These are phyloP conservation scores for Yponomeuta evonymella DNA, from an alignment of 2,888 invertebrate genomes.

Conservation along the genomic window DNA sequence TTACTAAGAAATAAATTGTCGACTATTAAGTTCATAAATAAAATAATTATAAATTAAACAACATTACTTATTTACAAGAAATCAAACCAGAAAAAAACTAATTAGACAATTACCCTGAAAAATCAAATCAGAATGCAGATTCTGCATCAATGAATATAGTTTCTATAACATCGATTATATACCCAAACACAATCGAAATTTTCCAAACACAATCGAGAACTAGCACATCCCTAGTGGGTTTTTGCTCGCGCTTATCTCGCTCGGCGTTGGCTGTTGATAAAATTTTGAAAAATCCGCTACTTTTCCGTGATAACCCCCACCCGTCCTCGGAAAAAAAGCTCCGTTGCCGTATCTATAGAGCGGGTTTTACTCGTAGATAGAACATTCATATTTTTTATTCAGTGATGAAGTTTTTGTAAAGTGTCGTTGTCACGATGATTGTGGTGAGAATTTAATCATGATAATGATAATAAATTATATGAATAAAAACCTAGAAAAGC, in stretches of 20 bases:
- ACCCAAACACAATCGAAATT: slow-evolving; percentile 25
- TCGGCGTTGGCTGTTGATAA: slow-evolving; percentile 45
- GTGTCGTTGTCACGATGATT: too few species aligned
- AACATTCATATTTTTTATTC: too few species aligned
- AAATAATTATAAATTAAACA: too few species aligned
- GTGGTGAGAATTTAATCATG: too few species aligned
- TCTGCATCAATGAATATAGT: background rate
- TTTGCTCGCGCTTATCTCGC: slow-evolving; percentile 15
- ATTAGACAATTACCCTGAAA: too few species aligned
- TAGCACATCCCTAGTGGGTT: slow-evolving; percentile 46
- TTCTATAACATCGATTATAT: slow-evolving; percentile 31
- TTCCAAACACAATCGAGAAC: slow-evolving; percentile 10
- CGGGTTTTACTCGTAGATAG: background rate
- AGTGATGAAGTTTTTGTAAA: too few species aligned
- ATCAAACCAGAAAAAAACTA: too few species aligned
- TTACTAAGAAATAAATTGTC: too few species aligned
- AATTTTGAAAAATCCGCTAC: slow-evolving; percentile 75
- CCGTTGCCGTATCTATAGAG: slow-evolving; percentile 47
- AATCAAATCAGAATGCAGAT: background rate
- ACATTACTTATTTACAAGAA: too few species aligned
- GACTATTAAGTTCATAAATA: too few species aligned
- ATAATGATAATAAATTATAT: too few species aligned
- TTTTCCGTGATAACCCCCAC: slow-evolving; percentile 74
- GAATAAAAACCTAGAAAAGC: too few species aligned
- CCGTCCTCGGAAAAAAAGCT: slow-evolving; percentile 64